Percentiles rank a stretch among this genome's conserved stretches.
These are phyloP conservation scores for Oxyteleia sp. DNA, from an alignment of 2,888 invertebrate genomes.

Conservation along the genomic window DNA sequence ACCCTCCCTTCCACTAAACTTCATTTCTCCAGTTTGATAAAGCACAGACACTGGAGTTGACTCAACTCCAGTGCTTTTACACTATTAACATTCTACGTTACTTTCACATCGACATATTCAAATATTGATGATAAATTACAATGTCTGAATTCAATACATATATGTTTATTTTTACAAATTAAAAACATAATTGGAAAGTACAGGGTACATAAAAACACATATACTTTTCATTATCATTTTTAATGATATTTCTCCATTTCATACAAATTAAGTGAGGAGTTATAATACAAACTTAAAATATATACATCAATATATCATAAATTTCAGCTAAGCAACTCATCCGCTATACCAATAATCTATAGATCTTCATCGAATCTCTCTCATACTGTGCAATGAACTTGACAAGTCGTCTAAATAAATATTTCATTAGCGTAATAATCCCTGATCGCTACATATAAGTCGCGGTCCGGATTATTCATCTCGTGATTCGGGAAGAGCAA, in stretches of 20 bases:
- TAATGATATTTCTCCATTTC: slow-evolving; percentile 86
- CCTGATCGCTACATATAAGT: slow-evolving; percentile 58
- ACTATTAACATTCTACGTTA: no score
- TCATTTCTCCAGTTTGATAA: no score
- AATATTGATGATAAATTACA: no score
- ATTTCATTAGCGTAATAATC: slow-evolving; percentile 77
- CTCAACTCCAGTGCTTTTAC: no score
- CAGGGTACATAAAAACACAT: neutral
- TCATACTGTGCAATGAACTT: slow-evolving; percentile 84
- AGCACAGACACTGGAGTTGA: no score
- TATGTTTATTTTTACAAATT: no score
- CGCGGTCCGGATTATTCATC: slow-evolving; percentile 70
- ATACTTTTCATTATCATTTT: slow-evolving; percentile 82
- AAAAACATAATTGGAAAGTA: no score
- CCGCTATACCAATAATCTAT: slow-evolving; percentile 82
- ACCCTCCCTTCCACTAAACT: no score
- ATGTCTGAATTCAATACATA: no score
- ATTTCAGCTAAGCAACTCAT: slow-evolving; percentile 84
- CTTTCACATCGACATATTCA: no score
- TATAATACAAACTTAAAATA: slow-evolving; percentile 87
- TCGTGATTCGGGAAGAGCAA: slow-evolving; percentile 77
- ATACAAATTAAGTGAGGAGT: slow-evolving; percentile 86
- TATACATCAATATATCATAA: slow-evolving; percentile 86
- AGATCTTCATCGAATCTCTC: slow-evolving; percentile 80
- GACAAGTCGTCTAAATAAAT: slow-evolving; percentile 85